Conservation (phyloP, 2,797 vertebrate species). For the Galaxias olidus region DNA sequence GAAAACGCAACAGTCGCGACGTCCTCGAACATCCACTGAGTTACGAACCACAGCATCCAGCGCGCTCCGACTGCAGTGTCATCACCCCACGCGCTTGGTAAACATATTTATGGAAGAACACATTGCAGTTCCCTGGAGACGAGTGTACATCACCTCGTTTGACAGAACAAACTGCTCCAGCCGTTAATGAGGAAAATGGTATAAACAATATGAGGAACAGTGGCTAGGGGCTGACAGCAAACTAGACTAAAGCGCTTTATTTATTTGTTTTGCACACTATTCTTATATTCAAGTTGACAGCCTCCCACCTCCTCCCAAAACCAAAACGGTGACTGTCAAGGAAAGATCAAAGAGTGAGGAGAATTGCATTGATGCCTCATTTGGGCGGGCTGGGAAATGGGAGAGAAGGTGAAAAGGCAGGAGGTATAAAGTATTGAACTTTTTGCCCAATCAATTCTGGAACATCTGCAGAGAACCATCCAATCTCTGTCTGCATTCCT, state of each 20-base stretch:
- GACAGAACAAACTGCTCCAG: not conserved
- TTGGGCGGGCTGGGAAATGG: conserved; percentile 14
- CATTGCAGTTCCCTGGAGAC: not conserved
- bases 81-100: not conserved
- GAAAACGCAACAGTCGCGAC: not conserved
- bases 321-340: not conserved
- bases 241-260: too few relatives aligned
- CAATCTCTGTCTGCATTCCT: conserved; percentile 30
- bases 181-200: conserved; percentile 10
- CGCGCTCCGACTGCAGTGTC: not conserved
- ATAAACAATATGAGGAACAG: too few relatives aligned
- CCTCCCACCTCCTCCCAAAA: too few relatives aligned
- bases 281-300: too few relatives aligned
- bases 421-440: conserved; percentile 35
- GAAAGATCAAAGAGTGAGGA: conserved; percentile 32
- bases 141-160: not conserved
- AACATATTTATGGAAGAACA: conserved; percentile 6
- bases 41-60: not conserved
- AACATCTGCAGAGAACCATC: conserved; percentile 45
- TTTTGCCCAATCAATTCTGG: conserved; percentile 34
- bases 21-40: not conserved
- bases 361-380: conserved; percentile 22
- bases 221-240: too few relatives aligned
- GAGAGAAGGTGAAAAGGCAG: conserved; percentile 10
- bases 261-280: too few relatives aligned